Conservation (phyloP, 2,113 vertebrate species). For the Mungos mungo region DNA sequence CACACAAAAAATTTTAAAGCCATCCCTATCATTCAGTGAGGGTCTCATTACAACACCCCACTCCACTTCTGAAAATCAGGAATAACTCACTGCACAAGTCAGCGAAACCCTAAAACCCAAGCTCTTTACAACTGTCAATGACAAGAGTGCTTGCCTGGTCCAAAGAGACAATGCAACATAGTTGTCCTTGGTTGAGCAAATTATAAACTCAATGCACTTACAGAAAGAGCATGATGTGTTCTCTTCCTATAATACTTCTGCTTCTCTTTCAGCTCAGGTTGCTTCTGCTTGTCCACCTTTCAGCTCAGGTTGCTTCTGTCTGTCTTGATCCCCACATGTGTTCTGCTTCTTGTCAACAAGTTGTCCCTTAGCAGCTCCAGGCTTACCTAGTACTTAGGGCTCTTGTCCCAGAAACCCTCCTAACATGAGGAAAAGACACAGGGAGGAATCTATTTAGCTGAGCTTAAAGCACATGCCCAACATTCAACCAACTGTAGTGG, state of each 20-base stretch:
- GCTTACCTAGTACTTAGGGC: neutral
- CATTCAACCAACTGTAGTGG: too few species aligned
- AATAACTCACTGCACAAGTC: neutral
- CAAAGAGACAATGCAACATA: neutral
- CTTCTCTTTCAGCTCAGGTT: neutral
- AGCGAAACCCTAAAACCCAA: neutral
- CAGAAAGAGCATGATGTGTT: too few species aligned
- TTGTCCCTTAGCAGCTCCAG: neutral
- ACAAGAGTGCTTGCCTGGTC: neutral
- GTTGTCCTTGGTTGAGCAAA: neutral
- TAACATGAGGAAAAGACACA: neutral
- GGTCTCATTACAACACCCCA: neutral
- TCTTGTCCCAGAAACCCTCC: neutral
- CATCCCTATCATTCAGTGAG: too few species aligned
- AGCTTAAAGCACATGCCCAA: neutral
- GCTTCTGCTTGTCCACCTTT: neutral
- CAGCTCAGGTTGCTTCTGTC: neutral
- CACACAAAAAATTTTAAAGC: neutral
- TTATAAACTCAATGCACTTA: fast-evolving
- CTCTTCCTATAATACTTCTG: neutral
- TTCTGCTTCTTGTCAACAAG: neutral
- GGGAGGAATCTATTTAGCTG: neutral
- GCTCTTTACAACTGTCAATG: neutral
- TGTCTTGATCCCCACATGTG: neutral
- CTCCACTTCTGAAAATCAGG: neutral